Evolutionary conservation across 1,140 invertebrate genomes (phyloP).

Genomic region (Megalonaias nervosa): DNA sequence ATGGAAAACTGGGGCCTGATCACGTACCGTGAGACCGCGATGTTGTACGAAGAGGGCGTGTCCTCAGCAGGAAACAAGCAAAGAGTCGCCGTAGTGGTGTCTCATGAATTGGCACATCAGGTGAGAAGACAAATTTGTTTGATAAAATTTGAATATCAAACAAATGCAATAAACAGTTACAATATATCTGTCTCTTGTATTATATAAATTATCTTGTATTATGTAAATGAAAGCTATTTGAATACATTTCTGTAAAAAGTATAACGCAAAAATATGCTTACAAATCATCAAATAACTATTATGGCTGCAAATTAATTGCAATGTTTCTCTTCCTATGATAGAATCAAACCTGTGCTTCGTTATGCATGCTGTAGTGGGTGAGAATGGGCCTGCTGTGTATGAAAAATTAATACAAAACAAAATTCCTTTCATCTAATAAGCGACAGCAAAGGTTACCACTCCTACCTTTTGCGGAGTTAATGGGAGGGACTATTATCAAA

Average conservation of each 20-base stretch:
- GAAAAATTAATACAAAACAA: too few relatives aligned
- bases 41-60: conserved; percentile 79
- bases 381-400: too few relatives aligned
- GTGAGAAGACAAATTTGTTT: conserved; percentile 25
- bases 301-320: background rate
- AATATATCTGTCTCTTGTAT: background rate
- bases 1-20: conserved; percentile 98
- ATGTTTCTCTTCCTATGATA: background rate
- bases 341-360: background rate
- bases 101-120: conserved; percentile 88
- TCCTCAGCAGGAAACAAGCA: conserved; percentile 68
- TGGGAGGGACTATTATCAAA: too few relatives aligned
- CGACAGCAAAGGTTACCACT: too few relatives aligned
- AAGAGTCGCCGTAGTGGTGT: conserved; percentile 83
- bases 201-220: too few relatives aligned
- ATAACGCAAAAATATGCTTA: background rate
- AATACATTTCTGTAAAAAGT: background rate
- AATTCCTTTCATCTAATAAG: too few relatives aligned
- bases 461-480: too few relatives aligned
- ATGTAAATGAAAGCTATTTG: background rate
- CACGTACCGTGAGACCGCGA: conserved; percentile 86
- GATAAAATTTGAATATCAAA: too few relatives aligned
- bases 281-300: background rate
- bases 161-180: background rate
- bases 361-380: too few relatives aligned